phyloP scores from a whole-genome alignment of 1,140 invertebrate genomes.

The Zaprionus gabonicus region DNA sequence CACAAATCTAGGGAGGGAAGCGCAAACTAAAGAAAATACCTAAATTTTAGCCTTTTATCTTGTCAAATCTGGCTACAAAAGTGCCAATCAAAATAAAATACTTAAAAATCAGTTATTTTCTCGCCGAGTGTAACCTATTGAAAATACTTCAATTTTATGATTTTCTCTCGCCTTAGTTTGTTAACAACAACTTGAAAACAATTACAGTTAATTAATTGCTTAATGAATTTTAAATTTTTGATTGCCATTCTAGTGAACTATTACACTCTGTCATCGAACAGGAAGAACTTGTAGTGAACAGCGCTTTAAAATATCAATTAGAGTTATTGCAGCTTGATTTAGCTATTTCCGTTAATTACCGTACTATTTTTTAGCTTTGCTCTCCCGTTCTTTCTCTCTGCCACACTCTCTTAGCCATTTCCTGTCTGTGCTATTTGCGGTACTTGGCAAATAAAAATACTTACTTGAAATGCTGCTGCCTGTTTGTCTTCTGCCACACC shows the following conservation, averaged over 20 bases:
- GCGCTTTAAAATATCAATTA: neutral
- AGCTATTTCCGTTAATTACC: slow-evolving; percentile 11
- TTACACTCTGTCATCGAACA: neutral
- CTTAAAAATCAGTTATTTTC: neutral
- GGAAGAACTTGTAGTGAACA: neutral
- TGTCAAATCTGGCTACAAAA: neutral
- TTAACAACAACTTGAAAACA: neutral
- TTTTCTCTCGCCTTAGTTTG: neutral
- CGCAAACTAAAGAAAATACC: neutral
- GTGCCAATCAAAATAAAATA: neutral
- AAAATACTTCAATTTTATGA: neutral
- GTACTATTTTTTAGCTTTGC: neutral
- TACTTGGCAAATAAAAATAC: slow-evolving; percentile 7
- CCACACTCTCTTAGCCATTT: neutral
- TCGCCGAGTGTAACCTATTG: neutral
- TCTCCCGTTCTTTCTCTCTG: neutral
- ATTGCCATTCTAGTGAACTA: neutral
- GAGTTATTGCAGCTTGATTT: neutral
- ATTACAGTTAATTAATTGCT: neutral
- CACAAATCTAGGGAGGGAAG: neutral
- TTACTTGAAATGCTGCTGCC: neutral
- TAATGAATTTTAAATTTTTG: neutral
- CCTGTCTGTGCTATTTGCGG: slow-evolving; percentile 18
- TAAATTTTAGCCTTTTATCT: neutral
- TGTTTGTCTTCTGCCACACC: neutral